phyloP scores from a whole-genome alignment of 2,113 vertebrate genomes.

The Megalops atlanticus region DNA sequence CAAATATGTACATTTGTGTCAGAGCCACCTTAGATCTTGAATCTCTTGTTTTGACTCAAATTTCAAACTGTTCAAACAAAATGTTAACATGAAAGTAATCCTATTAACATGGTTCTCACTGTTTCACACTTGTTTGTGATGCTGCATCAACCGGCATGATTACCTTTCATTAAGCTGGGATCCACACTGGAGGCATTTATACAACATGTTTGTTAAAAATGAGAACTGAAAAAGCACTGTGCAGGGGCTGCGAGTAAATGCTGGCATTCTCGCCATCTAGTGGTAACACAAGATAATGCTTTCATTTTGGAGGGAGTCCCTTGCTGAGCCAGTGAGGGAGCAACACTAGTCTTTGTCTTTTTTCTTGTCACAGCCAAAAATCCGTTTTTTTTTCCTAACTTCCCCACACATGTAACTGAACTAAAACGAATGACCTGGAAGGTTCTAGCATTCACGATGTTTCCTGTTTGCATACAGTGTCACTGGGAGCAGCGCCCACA shows the following conservation, averaged over 20 bases:
- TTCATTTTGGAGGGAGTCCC: not conserved
- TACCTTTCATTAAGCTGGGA: not conserved
- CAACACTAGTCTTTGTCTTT: not conserved
- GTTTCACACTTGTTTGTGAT: not conserved
- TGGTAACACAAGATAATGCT: not conserved
- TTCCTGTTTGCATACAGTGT: conserved; percentile 35
- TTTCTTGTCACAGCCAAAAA: not conserved
- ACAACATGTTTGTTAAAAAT: not conserved
- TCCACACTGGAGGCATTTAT: not conserved
- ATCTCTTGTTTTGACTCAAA: not conserved
- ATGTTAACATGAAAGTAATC: not conserved
- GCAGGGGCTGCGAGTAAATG: too few relatives aligned
- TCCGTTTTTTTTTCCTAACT: too few relatives aligned
- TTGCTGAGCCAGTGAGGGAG: not conserved
- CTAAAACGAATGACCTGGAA: not conserved
- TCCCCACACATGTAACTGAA: not conserved
- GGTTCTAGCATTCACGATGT: not conserved
- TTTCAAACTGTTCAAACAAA: not conserved
- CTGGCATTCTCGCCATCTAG: not conserved
- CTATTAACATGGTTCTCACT: not conserved
- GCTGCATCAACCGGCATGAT: not conserved
- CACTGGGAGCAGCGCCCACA: conserved; percentile 22
- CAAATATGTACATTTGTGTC: not conserved
- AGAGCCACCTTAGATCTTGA: not conserved
- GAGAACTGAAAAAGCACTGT: not conserved